Evolutionary conservation across 2,888 invertebrate species (phyloP).

Genomic region (Caenorhabditis angaria): DNA sequence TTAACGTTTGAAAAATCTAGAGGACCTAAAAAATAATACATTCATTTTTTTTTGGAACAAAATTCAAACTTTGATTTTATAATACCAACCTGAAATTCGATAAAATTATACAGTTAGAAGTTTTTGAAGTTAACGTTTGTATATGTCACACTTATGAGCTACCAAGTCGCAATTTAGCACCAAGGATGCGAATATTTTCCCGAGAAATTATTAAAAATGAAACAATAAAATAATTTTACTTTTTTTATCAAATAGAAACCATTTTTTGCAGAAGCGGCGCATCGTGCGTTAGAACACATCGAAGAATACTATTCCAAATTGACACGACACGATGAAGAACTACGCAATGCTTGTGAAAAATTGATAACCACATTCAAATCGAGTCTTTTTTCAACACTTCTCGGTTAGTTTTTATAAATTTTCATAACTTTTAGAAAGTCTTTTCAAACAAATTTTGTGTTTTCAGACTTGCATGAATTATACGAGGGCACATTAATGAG

Average conservation of each 20-base stretch:
- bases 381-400: conserved; percentile 92
- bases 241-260: no score
- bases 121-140: no score
- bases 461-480: conserved; percentile 93
- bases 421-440: background rate
- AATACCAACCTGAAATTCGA: no score
- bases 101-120: no score
- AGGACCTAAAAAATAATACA: no score
- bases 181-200: background rate
- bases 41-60: no score
- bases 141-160: no score
- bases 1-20: no score
- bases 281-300: conserved; percentile 94
- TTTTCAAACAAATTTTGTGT: background rate
- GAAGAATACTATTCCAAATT: conserved; percentile 97
- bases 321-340: conserved; percentile 90
- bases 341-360: conserved; percentile 93
- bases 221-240: conserved; percentile 21
- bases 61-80: no score
- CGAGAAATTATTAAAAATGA: conserved; percentile 15
- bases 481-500: conserved; percentile 95
- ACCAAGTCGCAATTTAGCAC: background rate
- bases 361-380: conserved; percentile 98
- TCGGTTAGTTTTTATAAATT: conserved; percentile 80
- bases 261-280: conserved; percentile 86